These are phyloP conservation scores for Hybos culiciformis DNA, from an alignment of 2,888 invertebrate species.

Conservation along the genomic window DNA sequence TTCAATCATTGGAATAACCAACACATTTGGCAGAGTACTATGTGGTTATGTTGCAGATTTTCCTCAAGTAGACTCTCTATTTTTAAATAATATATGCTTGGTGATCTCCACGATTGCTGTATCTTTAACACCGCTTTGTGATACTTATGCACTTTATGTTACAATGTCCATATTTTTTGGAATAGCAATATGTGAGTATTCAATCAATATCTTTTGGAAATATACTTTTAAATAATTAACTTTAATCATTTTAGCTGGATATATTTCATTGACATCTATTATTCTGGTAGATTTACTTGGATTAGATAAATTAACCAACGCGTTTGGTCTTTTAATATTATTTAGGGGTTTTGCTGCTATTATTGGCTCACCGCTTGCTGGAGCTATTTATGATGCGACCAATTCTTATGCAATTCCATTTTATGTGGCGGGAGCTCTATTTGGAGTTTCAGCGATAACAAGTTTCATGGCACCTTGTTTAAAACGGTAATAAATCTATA, in stretches of 20 bases:
- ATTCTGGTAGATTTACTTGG: slow-evolving; percentile 93
- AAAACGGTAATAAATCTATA: slow-evolving; percentile 37
- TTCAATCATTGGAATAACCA: slow-evolving; percentile 70
- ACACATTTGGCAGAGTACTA: slow-evolving; percentile 80
- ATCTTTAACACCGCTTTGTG: slow-evolving; percentile 70
- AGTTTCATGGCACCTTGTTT: slow-evolving; percentile 71
- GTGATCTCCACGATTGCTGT: slow-evolving; percentile 79
- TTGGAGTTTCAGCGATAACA: slow-evolving; percentile 69
- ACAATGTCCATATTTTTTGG: slow-evolving; percentile 80
- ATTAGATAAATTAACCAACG: slow-evolving; percentile 89
- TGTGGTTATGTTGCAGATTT: slow-evolving; percentile 88
- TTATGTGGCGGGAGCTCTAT: slow-evolving; percentile 80
- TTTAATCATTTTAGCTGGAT: slow-evolving; percentile 56
- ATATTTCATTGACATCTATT: slow-evolving; percentile 94
- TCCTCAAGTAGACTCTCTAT: slow-evolving; percentile 77
- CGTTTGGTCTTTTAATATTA: slow-evolving; percentile 89
- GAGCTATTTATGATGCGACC: slow-evolving; percentile 81
- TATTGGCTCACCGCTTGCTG: slow-evolving; percentile 69
- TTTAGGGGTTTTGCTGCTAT: slow-evolving; percentile 92
- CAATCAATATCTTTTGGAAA: no score
- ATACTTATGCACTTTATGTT: slow-evolving; percentile 60
- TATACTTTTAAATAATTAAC: background rate
- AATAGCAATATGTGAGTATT: slow-evolving; percentile 73
- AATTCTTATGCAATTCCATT: slow-evolving; percentile 77
- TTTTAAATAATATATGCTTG: slow-evolving; percentile 87